These are phyloP conservation scores for Arizona elegans DNA, from an alignment of 2,113 vertebrate species.

Conservation along the genomic window DNA sequence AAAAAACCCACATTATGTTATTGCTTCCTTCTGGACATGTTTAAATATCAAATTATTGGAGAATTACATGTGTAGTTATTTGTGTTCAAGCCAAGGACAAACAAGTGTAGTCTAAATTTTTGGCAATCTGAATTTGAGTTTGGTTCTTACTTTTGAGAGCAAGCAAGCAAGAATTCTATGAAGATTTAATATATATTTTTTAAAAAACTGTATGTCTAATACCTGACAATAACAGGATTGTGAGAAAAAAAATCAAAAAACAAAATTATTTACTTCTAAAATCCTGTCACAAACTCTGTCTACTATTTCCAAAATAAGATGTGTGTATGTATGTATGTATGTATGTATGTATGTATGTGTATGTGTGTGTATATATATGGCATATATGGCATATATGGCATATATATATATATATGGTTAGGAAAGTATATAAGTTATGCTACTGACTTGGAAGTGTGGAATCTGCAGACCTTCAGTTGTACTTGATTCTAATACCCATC, in stretches of 20 bases:
- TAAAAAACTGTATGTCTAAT: not conserved
- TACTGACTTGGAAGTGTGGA: not conserved
- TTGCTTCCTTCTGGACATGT: slow-evolving; percentile 25
- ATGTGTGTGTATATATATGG: too few relatives aligned
- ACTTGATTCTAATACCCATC: not conserved
- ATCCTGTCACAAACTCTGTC: not conserved
- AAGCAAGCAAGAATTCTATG: not conserved
- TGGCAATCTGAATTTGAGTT: not conserved
- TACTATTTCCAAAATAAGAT: not conserved
- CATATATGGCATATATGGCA: too few relatives aligned
- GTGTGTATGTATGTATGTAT: too few relatives aligned
- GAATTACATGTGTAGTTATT: slow-evolving; percentile 30
- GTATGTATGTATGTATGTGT: too few relatives aligned
- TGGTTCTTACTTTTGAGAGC: not conserved
- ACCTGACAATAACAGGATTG: not conserved
- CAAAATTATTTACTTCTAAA: not conserved
- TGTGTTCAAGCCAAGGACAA: slow-evolving; percentile 42
- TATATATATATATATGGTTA: too few relatives aligned
- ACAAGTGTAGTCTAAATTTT: slow-evolving; percentile 8
- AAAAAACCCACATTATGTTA: not conserved
- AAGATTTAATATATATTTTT: not conserved
- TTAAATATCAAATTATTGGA: slow-evolving; percentile 43
- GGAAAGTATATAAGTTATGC: not conserved
- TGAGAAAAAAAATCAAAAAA: not conserved
- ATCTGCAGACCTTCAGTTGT: not conserved